A percentile compares a stretch with the other conserved stretches of the same genome.
Conservation (phyloP, 2,113 vertebrate species). For the Tenrec ecaudatus region DNA sequence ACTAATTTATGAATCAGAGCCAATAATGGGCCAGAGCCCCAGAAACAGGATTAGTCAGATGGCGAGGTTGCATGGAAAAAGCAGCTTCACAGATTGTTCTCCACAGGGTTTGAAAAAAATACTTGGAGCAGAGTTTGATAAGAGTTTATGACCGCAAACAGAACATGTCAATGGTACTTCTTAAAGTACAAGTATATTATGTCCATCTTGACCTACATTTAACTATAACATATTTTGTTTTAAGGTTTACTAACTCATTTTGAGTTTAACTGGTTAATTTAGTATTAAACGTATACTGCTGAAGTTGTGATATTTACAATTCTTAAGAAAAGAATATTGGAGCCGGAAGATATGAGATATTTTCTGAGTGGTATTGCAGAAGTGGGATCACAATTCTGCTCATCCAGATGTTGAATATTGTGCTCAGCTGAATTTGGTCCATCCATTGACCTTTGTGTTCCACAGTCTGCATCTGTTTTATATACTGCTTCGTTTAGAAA, state of each 20-base stretch:
- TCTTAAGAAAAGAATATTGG: neutral
- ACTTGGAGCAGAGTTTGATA: neutral
- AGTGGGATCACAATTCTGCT: neutral
- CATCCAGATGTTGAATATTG: constrained; percentile 52
- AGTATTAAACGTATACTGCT: neutral
- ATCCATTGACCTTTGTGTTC: constrained; percentile 42
- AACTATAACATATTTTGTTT: neutral
- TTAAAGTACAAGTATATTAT: neutral
- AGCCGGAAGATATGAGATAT: constrained; percentile 26
- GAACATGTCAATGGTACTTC: neutral
- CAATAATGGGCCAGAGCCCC: neutral
- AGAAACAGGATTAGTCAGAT: neutral
- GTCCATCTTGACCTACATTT: neutral
- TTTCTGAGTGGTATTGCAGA: neutral
- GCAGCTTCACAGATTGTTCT: neutral
- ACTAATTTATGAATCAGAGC: neutral
- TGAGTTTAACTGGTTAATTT: neutral
- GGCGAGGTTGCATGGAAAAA: neutral
- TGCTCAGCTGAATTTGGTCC: constrained; percentile 16
- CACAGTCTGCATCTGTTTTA: constrained; percentile 56
- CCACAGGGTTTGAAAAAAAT: neutral
- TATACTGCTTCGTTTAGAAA: constrained; percentile 47
- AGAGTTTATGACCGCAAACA: neutral
- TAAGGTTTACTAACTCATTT: neutral
- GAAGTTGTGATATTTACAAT: neutral